A percentile compares a stretch with the other conserved stretches of the same genome.
Evolutionary conservation across 2,113 vertebrate genomes (phyloP).

Genomic region (Globicephala melas): DNA sequence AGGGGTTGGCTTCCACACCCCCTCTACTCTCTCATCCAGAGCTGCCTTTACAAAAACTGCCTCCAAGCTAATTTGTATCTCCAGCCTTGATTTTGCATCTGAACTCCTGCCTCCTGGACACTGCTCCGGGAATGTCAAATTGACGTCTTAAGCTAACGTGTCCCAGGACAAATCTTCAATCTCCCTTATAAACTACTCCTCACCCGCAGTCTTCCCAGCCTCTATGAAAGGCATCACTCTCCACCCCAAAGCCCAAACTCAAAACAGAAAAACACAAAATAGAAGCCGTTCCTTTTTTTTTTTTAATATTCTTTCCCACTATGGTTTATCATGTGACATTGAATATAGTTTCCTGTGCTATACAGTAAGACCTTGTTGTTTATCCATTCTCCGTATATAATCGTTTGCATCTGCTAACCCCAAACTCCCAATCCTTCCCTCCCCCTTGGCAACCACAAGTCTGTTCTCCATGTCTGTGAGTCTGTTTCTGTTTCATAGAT

Average conservation of each 20-base stretch:
- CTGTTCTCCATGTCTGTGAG: background rate
- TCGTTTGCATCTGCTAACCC: background rate
- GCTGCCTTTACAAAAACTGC: background rate
- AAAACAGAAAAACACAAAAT: background rate
- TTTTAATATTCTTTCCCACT: background rate
- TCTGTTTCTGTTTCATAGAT: background rate
- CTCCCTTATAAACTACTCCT: background rate
- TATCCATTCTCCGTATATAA: rapidly evolving
- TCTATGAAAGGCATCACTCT: background rate
- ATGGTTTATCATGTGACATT: background rate
- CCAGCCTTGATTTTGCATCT: background rate
- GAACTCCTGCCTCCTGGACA: background rate
- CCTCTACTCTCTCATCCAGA: background rate
- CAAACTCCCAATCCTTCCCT: background rate
- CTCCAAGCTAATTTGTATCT: background rate
- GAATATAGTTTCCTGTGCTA: background rate
- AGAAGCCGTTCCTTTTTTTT: background rate
- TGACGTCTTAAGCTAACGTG: background rate
- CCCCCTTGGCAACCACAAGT: background rate
- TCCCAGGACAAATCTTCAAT: background rate
- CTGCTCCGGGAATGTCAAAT: background rate
- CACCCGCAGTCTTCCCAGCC: background rate
- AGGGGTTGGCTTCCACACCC: background rate
- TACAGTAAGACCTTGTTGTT: background rate
- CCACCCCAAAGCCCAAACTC: background rate